Base-by-base conservation (phyloP, 2,888 invertebrate genomes). In the Lasioglossum calceatum region DNA sequence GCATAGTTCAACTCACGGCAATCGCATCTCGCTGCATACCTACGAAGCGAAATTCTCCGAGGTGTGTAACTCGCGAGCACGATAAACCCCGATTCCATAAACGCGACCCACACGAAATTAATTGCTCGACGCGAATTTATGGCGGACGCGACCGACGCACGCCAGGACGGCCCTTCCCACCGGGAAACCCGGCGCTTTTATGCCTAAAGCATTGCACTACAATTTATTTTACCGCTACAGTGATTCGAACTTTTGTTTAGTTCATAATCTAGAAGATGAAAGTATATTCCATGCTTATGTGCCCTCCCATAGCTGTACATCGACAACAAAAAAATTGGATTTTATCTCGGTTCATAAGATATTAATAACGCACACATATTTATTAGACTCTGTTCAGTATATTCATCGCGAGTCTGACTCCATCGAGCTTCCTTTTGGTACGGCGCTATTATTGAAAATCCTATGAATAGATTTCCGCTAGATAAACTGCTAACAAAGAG, bases 11-110 rank as follows among this genome's bases (percentile, higher is more conserved):
- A 70, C 50, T 71, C 47, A 12, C 42, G 67, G 72, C 73, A 77
- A 81, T 71, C 71, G 76, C 76, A 44, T 81, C 81, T 81, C 75
- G 32, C 74, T 58, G 73, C 67, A 77, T 77, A 67, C 73, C 73
- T n/a, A 23, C 12, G 42, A 44, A n/a, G 81, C 72, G 36, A 77
- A 71, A 67, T 77, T 81, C 77, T 81, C 64, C 5, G 27, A 47
- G n/a, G 47, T 73, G 61, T 61, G 82, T 44, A 76, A 64, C 54
- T 36, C 67, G 67, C 36, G 36, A 50, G 67, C 75, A 42, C 75
- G 72, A 79, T 83, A 77, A 36, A 73, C 27, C n/a, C 16, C 54
- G 64, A 44, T 85, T 81, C 70, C 27, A 73, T 73, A 67, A 80
- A 77, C 42, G 54, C 23, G 14, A 67, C 58, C 67, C 77, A 42